Evolutionary conservation across 2,113 vertebrate genomes (phyloP).

Genomic region (Tragelaphus scriptus): DNA sequence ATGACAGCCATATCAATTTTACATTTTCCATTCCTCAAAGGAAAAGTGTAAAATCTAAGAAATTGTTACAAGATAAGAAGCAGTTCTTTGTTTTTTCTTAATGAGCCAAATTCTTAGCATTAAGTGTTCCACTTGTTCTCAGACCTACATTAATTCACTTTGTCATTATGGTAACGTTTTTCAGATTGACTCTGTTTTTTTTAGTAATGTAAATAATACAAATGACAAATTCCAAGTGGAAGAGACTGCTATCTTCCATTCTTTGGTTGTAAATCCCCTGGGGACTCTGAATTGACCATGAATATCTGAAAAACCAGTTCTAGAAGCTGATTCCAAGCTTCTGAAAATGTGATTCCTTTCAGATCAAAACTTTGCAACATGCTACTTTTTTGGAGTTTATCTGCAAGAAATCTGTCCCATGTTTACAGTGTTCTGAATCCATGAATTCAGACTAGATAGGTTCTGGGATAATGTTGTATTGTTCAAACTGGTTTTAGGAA

Average conservation of each 20-base stretch:
- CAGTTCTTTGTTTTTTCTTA: neutral
- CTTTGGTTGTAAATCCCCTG: neutral
- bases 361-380: neutral
- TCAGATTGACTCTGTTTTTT: neutral
- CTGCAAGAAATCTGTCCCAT: neutral
- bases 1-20: conserved; percentile 7
- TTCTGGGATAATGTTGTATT: neutral
- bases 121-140: neutral
- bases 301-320: neutral
- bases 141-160: neutral
- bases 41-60: conserved; percentile 33
- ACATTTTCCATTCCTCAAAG: conserved; percentile 10
- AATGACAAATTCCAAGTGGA: neutral
- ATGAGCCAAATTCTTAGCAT: neutral
- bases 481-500: too few species aligned
- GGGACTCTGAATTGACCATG: neutral
- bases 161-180: neutral
- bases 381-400: neutral
- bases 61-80: neutral
- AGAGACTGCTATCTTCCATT: neutral
- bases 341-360: neutral
- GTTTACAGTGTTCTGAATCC: neutral
- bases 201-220: neutral
- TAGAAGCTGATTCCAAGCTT: neutral
- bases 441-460: neutral